These are phyloP conservation scores for Cossypha caffra DNA, from an alignment of 2,797 vertebrate genomes.

Conservation along the genomic window DNA sequence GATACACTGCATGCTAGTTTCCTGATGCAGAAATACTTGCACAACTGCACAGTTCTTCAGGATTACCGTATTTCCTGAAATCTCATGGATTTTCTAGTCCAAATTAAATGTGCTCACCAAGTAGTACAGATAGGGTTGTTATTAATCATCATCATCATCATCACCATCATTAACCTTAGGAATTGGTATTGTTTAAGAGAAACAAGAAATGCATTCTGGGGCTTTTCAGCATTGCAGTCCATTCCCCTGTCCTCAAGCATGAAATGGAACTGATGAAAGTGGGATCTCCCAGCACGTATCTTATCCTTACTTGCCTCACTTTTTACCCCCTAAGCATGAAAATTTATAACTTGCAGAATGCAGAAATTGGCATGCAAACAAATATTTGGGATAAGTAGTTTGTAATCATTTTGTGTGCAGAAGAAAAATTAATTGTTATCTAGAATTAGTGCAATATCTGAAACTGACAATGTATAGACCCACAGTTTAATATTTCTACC, in stretches of 20 bases:
- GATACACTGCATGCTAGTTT: neutral
- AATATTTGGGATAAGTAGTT: neutral
- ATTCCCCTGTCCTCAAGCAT: neutral
- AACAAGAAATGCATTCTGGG: neutral
- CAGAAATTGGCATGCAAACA: neutral
- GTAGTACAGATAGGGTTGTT: neutral
- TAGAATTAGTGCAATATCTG: neutral
- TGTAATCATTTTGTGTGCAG: neutral
- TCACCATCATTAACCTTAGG: neutral
- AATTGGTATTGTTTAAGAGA: neutral
- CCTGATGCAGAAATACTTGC: neutral
- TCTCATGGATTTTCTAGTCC: neutral
- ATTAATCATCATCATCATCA: too few relatives aligned
- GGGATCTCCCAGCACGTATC: fast-evolving
- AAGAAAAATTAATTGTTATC: neutral
- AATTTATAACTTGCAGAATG: neutral
- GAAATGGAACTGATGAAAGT: neutral
- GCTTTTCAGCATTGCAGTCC: neutral
- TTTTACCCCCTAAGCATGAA: neutral
- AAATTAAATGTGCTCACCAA: neutral
- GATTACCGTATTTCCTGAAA: neutral
- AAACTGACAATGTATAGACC: neutral
- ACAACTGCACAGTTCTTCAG: neutral
- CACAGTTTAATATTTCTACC: neutral
- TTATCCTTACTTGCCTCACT: neutral